phyloP scores from a whole-genome alignment of 2,888 invertebrate species.

The Torymus tubicola region DNA sequence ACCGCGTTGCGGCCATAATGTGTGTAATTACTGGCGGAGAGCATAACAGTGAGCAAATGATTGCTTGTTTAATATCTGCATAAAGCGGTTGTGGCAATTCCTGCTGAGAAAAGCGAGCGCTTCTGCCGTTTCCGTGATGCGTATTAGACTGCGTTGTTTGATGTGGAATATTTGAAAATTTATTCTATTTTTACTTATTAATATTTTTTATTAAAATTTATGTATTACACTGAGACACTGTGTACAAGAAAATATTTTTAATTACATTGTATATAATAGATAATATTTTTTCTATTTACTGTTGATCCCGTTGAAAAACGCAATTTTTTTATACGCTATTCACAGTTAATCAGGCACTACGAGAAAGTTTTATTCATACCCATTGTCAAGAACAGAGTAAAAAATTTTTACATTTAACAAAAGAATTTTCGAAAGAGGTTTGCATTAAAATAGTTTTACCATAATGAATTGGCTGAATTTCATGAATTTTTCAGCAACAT shows the following conservation, averaged over 20 bases:
- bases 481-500: constrained; percentile 49
- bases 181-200: no score
- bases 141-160: no score
- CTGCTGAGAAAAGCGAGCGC: no score
- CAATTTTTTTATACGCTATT: background rate
- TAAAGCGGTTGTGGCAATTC: background rate
- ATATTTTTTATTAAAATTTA: no score
- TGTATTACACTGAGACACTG: no score
- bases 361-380: constrained; percentile 24
- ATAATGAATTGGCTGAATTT: constrained; percentile 47
- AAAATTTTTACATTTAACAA: constrained; percentile 9
- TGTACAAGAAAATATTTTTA: no score
- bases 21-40: constrained; percentile 32
- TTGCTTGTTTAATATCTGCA: constrained; percentile 21
- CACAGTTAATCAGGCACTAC: background rate
- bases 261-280: no score
- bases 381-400: constrained; percentile 2
- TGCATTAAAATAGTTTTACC: constrained; percentile 40
- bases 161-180: no score
- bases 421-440: constrained; percentile 3
- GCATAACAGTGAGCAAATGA: constrained; percentile 26
- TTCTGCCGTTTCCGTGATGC: no score
- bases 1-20: constrained; percentile 33
- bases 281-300: no score
- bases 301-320: no score